Evolutionary conservation across 2,888 invertebrate species (phyloP).

Genomic region (Andrena minutula): DNA sequence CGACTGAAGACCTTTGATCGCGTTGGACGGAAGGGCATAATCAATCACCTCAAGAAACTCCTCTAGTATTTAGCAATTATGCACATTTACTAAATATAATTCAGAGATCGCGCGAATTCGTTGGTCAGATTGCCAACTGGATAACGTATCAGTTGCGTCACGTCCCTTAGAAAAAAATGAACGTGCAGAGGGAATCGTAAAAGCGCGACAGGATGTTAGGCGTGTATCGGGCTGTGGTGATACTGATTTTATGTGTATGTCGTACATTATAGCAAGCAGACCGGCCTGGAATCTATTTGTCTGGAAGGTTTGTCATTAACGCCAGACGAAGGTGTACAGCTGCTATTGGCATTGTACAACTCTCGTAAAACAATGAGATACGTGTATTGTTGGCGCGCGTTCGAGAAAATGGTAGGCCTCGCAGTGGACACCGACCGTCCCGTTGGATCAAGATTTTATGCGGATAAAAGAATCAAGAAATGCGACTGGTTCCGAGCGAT

Average conservation of each 20-base stretch:
- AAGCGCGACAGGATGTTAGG: background rate
- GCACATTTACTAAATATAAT: background rate
- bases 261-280: constrained; percentile 64
- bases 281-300: constrained; percentile 65
- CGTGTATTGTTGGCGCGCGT: constrained; percentile 73
- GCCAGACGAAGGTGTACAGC: constrained; percentile 67
- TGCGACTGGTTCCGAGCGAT: constrained; percentile 71
- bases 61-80: constrained; percentile 36
- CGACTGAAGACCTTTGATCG: constrained; percentile 47
- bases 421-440: constrained; percentile 40
- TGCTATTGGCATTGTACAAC: constrained; percentile 68
- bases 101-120: background rate
- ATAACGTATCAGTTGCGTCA: background rate
- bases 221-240: background rate
- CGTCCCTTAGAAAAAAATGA: background rate
- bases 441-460: constrained; percentile 51
- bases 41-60: constrained; percentile 32
- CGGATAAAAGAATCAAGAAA: constrained; percentile 52
- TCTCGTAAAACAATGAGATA: constrained; percentile 70
- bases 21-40: constrained; percentile 37
- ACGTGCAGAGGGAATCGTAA: background rate
- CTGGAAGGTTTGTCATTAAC: constrained; percentile 70
- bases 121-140: background rate
- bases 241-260: constrained; percentile 8
- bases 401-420: constrained; percentile 65